These are phyloP conservation scores for Mesocricetus auratus DNA, from an alignment of 2,113 vertebrate species.

Conservation along the genomic window DNA sequence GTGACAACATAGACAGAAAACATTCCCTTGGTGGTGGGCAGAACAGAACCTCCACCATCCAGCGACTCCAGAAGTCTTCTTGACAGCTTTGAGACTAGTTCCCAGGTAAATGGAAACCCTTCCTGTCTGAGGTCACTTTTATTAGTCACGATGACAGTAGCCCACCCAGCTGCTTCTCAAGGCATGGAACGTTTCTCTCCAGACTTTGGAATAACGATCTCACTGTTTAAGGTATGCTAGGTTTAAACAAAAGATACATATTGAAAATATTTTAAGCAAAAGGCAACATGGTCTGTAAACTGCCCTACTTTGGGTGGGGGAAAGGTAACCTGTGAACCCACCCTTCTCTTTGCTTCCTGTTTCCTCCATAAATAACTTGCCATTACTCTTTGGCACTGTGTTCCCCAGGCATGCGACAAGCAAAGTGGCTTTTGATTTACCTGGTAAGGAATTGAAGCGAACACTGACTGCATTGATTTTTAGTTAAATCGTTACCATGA, in stretches of 20 bases:
- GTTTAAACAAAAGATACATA: neutral
- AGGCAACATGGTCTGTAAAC: neutral
- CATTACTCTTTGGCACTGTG: neutral
- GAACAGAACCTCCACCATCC: neutral
- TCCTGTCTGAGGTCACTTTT: neutral
- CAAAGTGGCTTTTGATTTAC: neutral
- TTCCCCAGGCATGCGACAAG: neutral
- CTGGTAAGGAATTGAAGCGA: neutral
- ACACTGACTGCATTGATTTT: neutral
- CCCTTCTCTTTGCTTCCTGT: neutral
- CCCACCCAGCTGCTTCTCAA: neutral
- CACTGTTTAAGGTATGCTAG: neutral
- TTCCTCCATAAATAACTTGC: neutral
- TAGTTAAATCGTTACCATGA: neutral
- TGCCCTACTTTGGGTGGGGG: neutral
- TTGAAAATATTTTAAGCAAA: neutral
- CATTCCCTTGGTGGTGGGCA: neutral
- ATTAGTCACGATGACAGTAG: neutral
- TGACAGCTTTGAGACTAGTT: neutral
- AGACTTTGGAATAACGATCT: neutral
- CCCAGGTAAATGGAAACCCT: conserved; percentile 10
- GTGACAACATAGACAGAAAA: neutral
- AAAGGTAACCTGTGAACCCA: rapidly evolving
- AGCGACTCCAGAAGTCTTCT: conserved; percentile 1
- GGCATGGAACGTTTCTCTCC: neutral